Base-by-base conservation (phyloP, 2,888 invertebrate species). In the Pomacea canaliculata region DNA sequence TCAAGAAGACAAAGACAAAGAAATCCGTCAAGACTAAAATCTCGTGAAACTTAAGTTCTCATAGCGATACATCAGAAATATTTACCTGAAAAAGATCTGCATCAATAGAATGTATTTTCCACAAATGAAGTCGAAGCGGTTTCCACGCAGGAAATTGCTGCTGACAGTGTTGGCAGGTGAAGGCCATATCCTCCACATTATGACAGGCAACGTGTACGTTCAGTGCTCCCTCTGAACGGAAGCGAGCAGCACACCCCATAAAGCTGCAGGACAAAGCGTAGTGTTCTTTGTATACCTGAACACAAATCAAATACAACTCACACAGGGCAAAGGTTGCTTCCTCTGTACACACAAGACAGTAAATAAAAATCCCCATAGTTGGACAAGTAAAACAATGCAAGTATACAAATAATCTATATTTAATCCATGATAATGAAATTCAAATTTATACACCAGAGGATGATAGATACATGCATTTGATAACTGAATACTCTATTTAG, bases 31-130 rank as follows among this genome's bases (percentile, higher is more conserved):
- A 23, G 23, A 23, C 23, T 23, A 23, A 23, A 23, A 23, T 23
- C 23, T 23, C 23, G 23, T 23, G 23, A 23, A 23, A 23, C 23
- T 23, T 23, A 23, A 23, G 23, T 23, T 23, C 23, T 23, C 23
- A 23, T 23, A 0, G 23, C 23, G 23, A 37, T 37, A 5, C 5
- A 37, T 37, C 37, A 37, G 68, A 63, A 12, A n/a, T 7, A 1
- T 63, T 90, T 96, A 96, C 4, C 94, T 93, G 71, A 94, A 94
- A 74, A 68, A 96, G 90, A 86, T 96, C 96, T 92, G 96, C 93
- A 86, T 96, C 96, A 16, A 96, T 93, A 70, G 93, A 92, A 88
- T 96, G 96, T 0, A 91, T 87, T 71, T 93, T 93, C 94, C 94
- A 95, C 83, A 95, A 90, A 89, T 95, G 95, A 81, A 93, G 90